Evolutionary conservation across 2,113 vertebrate species (phyloP), one percentile per base, ranked within the genome.

Genomic region (Laticauda colubrina): DNA sequence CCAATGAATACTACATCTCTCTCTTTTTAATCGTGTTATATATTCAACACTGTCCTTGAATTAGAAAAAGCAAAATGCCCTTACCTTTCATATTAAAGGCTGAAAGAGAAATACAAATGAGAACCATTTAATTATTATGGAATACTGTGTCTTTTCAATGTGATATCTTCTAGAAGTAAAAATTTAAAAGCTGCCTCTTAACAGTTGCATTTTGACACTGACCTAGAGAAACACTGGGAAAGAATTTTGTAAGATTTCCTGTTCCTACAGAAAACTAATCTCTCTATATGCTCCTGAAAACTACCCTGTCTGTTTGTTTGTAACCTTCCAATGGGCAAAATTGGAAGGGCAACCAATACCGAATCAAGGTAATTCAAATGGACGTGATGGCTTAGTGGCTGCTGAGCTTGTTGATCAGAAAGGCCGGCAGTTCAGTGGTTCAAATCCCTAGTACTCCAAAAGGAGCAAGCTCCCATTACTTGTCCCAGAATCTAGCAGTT

Each of bases 151-250:
- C 59, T 92, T 85, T 91, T 57, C 89, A 93, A 43, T 89, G 91
- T 93, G 94, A 75, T 88, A 91, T 61, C 91, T 4, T 53, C 3
- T 91, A 96, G 14, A 93, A 43, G 23, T 3, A 85, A 7, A 81
- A 53, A 6, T 54, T 0, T 0, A 7, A 91, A 51, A 26, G 59
- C 59, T 89, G 85, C 21, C 89, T 86, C 88, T 94, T 85, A 91
- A 48, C 81, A 95, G 34, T 87, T 88, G 55, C 24, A 21, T 29
- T 93, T 91, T 95, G 89, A 88, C 61, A 93, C 34, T 57, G 88
- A 85, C 45, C 21, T 89, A 85, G 55, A 92, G 51, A 10, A 94
- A 89, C 57, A 91, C 61, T 91, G 91, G 0, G 8, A 88, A 92
- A 21, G 64, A 90, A 51, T 89, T 86, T 93, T 93, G 26, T 3